Evolutionary conservation across 2,888 invertebrate species (phyloP), one percentile per base, ranked within the genome.

Genomic region (Aethes cnicana): DNA sequence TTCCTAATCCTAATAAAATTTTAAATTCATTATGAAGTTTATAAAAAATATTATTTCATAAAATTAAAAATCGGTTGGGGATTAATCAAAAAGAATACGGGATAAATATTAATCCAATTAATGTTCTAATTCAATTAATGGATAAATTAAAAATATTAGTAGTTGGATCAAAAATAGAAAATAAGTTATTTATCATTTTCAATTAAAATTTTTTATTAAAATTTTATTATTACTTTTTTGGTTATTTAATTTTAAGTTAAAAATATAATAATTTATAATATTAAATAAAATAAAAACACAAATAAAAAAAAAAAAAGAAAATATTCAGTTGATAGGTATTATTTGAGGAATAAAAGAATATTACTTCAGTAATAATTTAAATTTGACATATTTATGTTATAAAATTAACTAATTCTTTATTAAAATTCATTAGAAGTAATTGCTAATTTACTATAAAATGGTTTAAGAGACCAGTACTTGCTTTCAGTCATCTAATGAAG

Each of bases 391-490:
- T n/a, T n/a, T n/a, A n/a, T n/a, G n/a, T n/a, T n/a, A n/a, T n/a
- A n/a, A n/a, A 92, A 92, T 83, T 90, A 86, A 85, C 79, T 83
- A 92, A 91, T 87, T 92, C 92, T 91, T 89, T 68, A 20, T 78
- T 88, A 95, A 9, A 3, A 20, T 79, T 89, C 91, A 92, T 91
- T 91, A 92, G 90, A 91, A 92, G 90, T 92, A 92, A 69, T 58
- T 82, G 90, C 84, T 90, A 91, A 81, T 79, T 86, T 92, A 92
- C 91, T 92, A 92, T 92, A 62, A 75, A 72, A 68, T 92, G 91
- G 90, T 92, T 93, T 93, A 93, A 93, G 92, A 93, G 92, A 92
- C 91, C 92, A 92, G 52, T 90, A 91, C 92, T 92, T 92, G 83
- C 90, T 91, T 91, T 93, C 92, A 92, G 92, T 88, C 92, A 93